These are phyloP conservation scores for Pseudorectes ferrugineus DNA, from an alignment of 2,113 vertebrate species.

Conservation along the genomic window DNA sequence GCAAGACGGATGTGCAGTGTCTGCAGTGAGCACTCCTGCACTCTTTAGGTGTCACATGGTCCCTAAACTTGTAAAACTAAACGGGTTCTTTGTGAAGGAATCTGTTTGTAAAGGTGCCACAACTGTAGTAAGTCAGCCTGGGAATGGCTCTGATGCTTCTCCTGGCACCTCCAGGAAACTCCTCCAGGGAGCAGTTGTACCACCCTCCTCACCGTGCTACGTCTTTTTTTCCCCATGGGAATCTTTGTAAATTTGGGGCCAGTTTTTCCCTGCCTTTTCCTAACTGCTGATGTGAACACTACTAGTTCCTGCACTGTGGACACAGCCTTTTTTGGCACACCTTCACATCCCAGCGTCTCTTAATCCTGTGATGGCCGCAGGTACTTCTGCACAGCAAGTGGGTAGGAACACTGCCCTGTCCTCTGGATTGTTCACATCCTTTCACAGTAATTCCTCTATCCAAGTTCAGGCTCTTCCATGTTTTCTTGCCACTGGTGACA, in stretches of 20 bases:
- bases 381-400: neutral
- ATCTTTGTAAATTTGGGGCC: neutral
- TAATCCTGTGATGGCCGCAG: neutral
- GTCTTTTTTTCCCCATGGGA: neutral
- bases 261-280: neutral
- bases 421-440: neutral
- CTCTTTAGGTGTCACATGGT: neutral
- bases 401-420: neutral
- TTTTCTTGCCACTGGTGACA: neutral
- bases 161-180: neutral
- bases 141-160: neutral
- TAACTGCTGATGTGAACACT: neutral
- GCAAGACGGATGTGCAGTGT: neutral
- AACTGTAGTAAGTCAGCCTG: neutral
- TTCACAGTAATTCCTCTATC: neutral
- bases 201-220: neutral
- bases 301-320: neutral
- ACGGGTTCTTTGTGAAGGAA: neutral
- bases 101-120: neutral
- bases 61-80: neutral
- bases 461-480: neutral
- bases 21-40: neutral
- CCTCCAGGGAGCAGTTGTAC: neutral
- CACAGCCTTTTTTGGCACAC: neutral
- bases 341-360: fast-evolving